Conservation (phyloP, 2,113 vertebrate species). For the Nannospalax galili region DNA sequence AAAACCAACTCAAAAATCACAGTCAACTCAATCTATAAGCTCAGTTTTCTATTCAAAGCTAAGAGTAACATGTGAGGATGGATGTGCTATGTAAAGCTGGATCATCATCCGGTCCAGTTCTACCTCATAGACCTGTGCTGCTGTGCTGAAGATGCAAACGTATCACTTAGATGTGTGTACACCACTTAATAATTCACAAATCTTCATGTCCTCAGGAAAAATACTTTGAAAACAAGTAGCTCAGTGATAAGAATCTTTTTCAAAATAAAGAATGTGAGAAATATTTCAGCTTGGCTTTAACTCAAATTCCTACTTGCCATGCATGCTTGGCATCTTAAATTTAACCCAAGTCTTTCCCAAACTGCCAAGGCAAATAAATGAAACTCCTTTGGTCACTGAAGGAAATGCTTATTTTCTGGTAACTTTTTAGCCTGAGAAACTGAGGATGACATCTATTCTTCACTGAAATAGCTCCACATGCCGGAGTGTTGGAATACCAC, state of each 20-base stretch:
- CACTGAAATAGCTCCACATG: slow-evolving; percentile 15
- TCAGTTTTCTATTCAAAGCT: neutral
- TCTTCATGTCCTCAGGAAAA: slow-evolving; percentile 31
- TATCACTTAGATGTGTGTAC: neutral
- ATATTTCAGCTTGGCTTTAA: slow-evolving; percentile 60
- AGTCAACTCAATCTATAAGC: neutral
- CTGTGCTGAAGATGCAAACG: slow-evolving; percentile 44
- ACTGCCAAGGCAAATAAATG: slow-evolving; percentile 35
- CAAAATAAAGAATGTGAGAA: slow-evolving; percentile 53
- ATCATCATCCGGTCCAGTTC: neutral
- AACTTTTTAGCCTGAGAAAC: slow-evolving; percentile 27
- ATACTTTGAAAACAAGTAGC: slow-evolving; percentile 49
- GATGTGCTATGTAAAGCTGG: slow-evolving; percentile 51
- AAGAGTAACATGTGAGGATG: slow-evolving; percentile 6
- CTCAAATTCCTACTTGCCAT: slow-evolving; percentile 69
- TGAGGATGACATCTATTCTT: slow-evolving; percentile 26
- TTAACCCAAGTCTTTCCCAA: slow-evolving; percentile 60
- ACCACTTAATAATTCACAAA: slow-evolving; percentile 24
- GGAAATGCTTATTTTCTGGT: slow-evolving; percentile 47
- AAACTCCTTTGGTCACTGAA: neutral
- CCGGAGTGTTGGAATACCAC: neutral
- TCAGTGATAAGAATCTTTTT: neutral
- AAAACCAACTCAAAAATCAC: slow-evolving; percentile 1
- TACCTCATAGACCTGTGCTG: slow-evolving; percentile 27
- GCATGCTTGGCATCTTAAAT: slow-evolving; percentile 61